A percentile compares a stretch with the other conserved stretches of the same genome.
These are phyloP conservation scores for Aplidium turbinatum DNA, from an alignment of 23 tunicate genomes.

Conservation along the genomic window DNA sequence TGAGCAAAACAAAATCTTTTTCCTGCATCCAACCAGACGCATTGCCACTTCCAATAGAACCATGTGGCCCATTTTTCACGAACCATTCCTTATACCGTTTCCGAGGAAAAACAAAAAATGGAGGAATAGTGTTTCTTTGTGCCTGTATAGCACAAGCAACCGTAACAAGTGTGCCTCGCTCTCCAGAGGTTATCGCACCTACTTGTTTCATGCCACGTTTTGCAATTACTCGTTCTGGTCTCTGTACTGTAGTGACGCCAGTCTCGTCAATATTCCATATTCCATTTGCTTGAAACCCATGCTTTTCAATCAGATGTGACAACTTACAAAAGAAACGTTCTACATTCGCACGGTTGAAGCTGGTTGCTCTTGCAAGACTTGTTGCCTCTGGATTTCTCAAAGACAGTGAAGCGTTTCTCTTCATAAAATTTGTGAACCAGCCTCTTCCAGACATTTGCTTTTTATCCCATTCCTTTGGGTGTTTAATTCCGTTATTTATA, in stretches of 20 bases:
- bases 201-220: neutral
- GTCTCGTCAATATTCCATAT: neutral
- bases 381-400: too few species aligned
- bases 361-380: too few species aligned
- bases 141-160: neutral
- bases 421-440: too few species aligned
- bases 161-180: neutral
- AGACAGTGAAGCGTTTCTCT: too few species aligned
- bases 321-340: neutral
- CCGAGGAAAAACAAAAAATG: neutral
- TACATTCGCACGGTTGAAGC: neutral
- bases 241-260: slow-evolving; percentile 6
- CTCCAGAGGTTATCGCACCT: slow-evolving; percentile 7
- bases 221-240: neutral
- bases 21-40: neutral
- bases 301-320: neutral
- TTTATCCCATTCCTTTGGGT: too few species aligned
- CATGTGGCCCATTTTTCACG: neutral
- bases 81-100: neutral
- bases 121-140: neutral
- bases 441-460: too few species aligned
- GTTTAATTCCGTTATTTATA: too few species aligned
- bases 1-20: neutral
- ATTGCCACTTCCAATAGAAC: neutral
- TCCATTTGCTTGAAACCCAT: neutral